Base-by-base conservation (phyloP, 2,888 invertebrate genomes). In the Norana najaformis region DNA sequence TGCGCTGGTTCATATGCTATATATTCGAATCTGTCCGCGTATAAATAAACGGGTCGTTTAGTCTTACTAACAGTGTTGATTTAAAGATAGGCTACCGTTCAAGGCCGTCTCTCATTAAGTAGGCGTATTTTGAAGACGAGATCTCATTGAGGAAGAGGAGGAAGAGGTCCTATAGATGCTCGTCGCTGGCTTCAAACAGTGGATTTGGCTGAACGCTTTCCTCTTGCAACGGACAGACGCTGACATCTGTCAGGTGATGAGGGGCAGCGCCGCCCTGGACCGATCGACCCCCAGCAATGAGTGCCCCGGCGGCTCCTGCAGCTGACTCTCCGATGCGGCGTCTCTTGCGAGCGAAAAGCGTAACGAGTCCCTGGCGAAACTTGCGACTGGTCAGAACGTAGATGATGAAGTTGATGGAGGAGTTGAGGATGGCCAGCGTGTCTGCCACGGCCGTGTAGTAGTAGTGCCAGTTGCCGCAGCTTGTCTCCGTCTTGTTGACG, bases 401-500 rank as follows among this genome's bases (percentile, higher is more conserved):
- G 89, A 92, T 92, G 89, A 92, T 85, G 88, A 92, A 92, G 90
- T 92, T 92, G 89, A 91, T 91, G 8, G 92, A 92, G 16, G 92
- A 91, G 90, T 92, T 92, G 39, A 92, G 88, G n/a, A 92, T 92
- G 69, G 91, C 91, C 88, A 92, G 38, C 88, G 91, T 88, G 85
- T 92, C 92, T 0, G 92, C 91, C 5, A 92, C 90, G 38, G 92
- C 92, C 39, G 92, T 92, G 91, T 92, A 92, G 90, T 92, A 92
- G 89, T 92, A 92, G 53, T 91, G 92, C 92, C 92, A 92, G 34
- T 91, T 85, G 36, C 92, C 92, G 69, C 92, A 92, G 53, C 41
- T n/a, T 11, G 91, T 88, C 85, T 88, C 37, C 38, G 88, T 69
- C 85, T 90, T 89, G 89, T 91, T 91, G 34, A 92, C 89, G 30